Evolutionary conservation across 2,797 vertebrate species (phyloP).

Genomic region (Australoheros facetus): DNA sequence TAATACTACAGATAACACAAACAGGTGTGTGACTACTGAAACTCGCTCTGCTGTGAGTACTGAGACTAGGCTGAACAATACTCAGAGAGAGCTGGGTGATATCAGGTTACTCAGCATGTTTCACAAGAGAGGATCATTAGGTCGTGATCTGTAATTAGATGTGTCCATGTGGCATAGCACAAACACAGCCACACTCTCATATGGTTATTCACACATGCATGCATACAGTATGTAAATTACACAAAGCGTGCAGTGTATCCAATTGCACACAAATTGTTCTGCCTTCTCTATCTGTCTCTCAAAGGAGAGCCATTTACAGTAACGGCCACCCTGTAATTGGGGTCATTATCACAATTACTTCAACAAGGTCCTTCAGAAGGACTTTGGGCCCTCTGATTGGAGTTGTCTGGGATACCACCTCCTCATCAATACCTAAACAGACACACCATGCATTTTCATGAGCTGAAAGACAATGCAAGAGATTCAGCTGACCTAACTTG

Average conservation of each 20-base stretch:
- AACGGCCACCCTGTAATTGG: conserved; percentile 36
- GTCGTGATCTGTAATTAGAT: conserved; percentile 78
- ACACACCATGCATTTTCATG: conserved; percentile 65
- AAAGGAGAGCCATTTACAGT: conserved; percentile 1
- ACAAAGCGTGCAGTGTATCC: neutral
- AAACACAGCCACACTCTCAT: neutral
- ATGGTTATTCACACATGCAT: neutral
- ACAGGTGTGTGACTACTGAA: neutral
- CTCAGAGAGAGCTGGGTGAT: conserved; percentile 16
- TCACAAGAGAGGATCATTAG: conserved; percentile 52
- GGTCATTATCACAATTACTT: conserved; percentile 45
- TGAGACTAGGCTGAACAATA: conserved; percentile 28
- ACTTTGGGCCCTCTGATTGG: conserved; percentile 19
- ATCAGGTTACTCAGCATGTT: conserved; percentile 67
- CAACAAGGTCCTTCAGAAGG: conserved; percentile 31
- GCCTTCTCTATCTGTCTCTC: neutral
- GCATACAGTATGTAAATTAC: neutral
- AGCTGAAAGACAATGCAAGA: conserved; percentile 50
- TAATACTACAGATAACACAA: neutral
- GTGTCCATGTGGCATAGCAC: conserved; percentile 17
- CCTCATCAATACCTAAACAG: conserved; percentile 73
- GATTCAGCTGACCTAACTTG: conserved; percentile 29
- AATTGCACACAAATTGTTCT: neutral
- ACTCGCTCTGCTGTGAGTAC: conserved; percentile 11
- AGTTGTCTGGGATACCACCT: conserved; percentile 33